phyloP scores from a whole-genome alignment of 2,797 vertebrate genomes.

The Eupleurogrammus muticus region DNA sequence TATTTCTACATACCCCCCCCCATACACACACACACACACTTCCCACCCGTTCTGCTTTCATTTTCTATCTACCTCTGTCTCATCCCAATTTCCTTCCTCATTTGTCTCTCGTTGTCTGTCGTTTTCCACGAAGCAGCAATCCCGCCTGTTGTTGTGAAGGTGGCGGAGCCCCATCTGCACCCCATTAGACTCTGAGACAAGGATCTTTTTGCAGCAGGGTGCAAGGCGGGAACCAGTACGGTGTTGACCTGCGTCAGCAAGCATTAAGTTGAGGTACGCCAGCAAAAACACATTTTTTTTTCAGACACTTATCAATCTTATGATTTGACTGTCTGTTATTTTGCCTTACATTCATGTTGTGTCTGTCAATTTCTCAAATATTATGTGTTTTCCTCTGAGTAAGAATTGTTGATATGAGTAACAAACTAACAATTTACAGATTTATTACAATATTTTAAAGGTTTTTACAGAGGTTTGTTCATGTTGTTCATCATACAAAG shows the following conservation, averaged over 20 bases:
- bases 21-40: background rate
- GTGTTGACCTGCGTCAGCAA: conserved; percentile 40
- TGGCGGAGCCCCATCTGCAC: conserved; percentile 45
- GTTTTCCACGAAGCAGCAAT: conserved; percentile 37
- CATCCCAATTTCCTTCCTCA: conserved; percentile 45
- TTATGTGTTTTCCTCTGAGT: no score
- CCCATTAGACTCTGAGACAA: conserved; percentile 55
- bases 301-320: no score
- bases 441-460: no score
- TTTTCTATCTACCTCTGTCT: conserved; percentile 20
- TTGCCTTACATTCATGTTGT: no score
- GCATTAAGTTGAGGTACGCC: conserved; percentile 24
- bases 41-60: conserved; percentile 18
- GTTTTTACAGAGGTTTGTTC: no score
- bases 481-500: no score
- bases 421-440: no score
- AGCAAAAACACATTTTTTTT: no score
- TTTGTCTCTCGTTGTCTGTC: conserved; percentile 49
- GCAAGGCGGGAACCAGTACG: conserved; percentile 14
- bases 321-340: no score
- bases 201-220: conserved; percentile 25
- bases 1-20: conserved; percentile 18
- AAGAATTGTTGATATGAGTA: no score
- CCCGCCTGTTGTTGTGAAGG: conserved; percentile 19
- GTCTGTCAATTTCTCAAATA: no score